phyloP scores from a whole-genome alignment of 2,797 vertebrate genomes.

The Amazona ochrocephala region DNA sequence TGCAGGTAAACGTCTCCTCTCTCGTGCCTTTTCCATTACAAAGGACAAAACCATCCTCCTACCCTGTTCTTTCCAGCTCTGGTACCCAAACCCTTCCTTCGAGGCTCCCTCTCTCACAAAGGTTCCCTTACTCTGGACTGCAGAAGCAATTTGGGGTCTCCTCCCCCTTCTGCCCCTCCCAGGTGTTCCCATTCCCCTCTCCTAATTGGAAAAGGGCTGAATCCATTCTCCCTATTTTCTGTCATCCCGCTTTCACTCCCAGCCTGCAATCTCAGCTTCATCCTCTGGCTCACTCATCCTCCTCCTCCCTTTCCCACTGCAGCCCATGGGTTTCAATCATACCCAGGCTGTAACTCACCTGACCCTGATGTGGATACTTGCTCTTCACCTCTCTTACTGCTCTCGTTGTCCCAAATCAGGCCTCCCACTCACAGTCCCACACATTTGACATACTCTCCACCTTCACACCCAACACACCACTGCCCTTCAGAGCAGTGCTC shows the following conservation, averaged over 20 bases:
- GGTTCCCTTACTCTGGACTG: rapidly evolving
- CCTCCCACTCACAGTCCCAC: background rate
- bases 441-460: rapidly evolving
- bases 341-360: background rate
- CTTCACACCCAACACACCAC: rapidly evolving
- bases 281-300: rapidly evolving
- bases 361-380: too few relatives aligned
- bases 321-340: background rate
- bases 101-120: background rate
- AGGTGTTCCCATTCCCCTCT: rapidly evolving
- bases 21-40: background rate
- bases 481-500: background rate
- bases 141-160: background rate
- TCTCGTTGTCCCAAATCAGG: rapidly evolving
- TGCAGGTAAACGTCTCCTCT: background rate
- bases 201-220: rapidly evolving
- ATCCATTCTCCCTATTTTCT: background rate
- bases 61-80: background rate
- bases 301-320: background rate
- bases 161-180: rapidly evolving
- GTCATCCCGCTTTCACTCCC: rapidly evolving
- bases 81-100: background rate
- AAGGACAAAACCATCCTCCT: background rate
- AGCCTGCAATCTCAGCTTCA: rapidly evolving
- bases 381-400: background rate